Base-by-base conservation (phyloP, 2,797 vertebrate species). In the Lithobates sylvaticus region DNA sequence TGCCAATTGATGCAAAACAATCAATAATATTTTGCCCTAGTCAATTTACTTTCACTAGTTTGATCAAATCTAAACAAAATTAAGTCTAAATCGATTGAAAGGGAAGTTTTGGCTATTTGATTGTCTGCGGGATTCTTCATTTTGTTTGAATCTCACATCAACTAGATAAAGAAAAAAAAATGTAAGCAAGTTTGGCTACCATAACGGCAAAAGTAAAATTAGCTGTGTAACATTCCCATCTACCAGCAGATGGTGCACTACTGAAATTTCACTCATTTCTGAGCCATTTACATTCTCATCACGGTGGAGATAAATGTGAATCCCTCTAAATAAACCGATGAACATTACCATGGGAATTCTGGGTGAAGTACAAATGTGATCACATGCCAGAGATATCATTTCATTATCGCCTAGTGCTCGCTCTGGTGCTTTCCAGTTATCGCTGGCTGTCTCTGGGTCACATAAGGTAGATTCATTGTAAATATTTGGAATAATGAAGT, bases 221-320 rank as follows among this genome's bases (percentile, higher is more conserved):
- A 39, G 0, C 39, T 39, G n/a, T 83, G 73, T 61, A 50, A 1
- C 76, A 47, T 18, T 36, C 21, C 26, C 15, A 36, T 18, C 61
- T 36, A 21, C 61, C 82, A 84, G 61, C 29, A 76, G 73, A 44
- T 84, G 82, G 72, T 21, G 61, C 36, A 36, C 27, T 5, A 68
- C 0, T 58, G 16, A 18, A 36, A 76, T 26, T 15, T 23, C 13
- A 27, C 26, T 27, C 8, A 8, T n/a, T 32, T 47, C 64, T 21
- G 16, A 26, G 5, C 7, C 10, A 12, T 44, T 54, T 54, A 16
- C 18, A 67, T 29, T 58, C 26, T 21, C 50, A 36, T 10, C 13
- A 42, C 15, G 29, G 5, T 21, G 0, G 26, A 68, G 13, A 78
- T 42, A 9, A 26, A 78, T 44, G 26, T 67, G 61, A 78, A 18